Evolutionary conservation across 2,113 vertebrate genomes (phyloP), one percentile per base, ranked within the genome.

Genomic region (Carlito syrichta): DNA sequence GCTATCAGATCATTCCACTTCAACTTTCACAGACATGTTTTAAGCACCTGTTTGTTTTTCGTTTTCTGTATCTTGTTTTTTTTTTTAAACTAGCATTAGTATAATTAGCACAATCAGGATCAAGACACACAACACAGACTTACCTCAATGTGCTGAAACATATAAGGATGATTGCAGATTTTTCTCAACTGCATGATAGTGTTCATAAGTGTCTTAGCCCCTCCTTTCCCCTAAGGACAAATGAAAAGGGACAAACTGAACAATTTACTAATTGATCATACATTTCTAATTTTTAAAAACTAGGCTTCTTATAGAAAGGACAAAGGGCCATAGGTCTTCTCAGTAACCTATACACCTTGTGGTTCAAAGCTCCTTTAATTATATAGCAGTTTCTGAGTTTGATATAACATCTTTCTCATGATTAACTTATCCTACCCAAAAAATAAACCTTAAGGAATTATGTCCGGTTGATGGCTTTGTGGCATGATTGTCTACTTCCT

Each of bases 161-260:
- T 99, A 74, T 99, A 99, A 0, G 99, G 99, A 73, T 99, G 99
- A 98, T 99, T 99, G 98, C 99, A 99, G 98, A 99, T 99, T 98
- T 99, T 99, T 97, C 99, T 99, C 98, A 99, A 97, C 96, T 99
- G 99, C 99, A 99, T 99, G 97, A 99, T 99, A 69, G 99, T 99
- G 98, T 99, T 99, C 99, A 99, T 99, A 0, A 99, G 98, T 10
- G 99, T 99, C 98, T 99, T 99, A 6, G 99, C 99, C 0, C 99
- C 99, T 48, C 99, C 99, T 99, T 99, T 99, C 56, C 99, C 99
- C 99, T 99, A 91, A 8, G 76, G 40, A 68, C 7, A 22, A 63
- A 23, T 9, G 11, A 27, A 60, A n/a, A 35, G 32, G 77, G 89
- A 8, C 89, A 97, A 96, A 76, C 0, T 63, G 92, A 98, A 97